Base-by-base conservation (phyloP, 2,113 vertebrate genomes). In the Myanophis thanlyinensis region DNA sequence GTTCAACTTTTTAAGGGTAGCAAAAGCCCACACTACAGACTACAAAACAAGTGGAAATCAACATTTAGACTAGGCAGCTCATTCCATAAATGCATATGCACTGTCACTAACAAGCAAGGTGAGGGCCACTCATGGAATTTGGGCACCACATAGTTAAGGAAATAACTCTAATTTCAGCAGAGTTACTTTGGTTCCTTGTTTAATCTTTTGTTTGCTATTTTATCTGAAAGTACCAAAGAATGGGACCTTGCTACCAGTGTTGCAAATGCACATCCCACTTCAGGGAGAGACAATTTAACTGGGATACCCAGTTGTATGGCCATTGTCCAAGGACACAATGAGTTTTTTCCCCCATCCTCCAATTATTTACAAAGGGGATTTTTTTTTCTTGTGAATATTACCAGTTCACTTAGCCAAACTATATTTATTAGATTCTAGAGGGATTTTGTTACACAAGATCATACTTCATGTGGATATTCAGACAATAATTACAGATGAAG, bases 281-380 rank as follows among this genome's bases (percentile, higher is more conserved):
- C 91, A 85, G 30, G 0, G 0, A 3, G 30, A 0, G 0, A 3
- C 1, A 85, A 44, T n/a, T 52, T 18, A 73, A 2, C 7, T n/a
- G 91, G 30, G 3, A 25, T 94, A 44, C 7, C 20, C 35, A 22
- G 35, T 80, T 54, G 51, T 44, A 87, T 4, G 5, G 3, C 5
- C 0, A 0, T 9, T 27, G 25, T 53, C 12, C 0, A 11, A 35
- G 0, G 48, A 30, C 8, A 1, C 2, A 35, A 7, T 53, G 49
- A 51, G n/a, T 56, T 47, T 9, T 87, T 67, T 49, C 46, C 49
- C 18, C 46, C 11, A 35, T 40, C 89, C 25, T 62, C 27, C 27
- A 44, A 80, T 44, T 44, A 73, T 9, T 73, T 62, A 90, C 18
- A 84, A 80, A 67, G 35, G 10, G n/a, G 35, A 53, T 11, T 15